phyloP scores from a whole-genome alignment of 2,888 invertebrate species.

The Hyposoter didymator region DNA sequence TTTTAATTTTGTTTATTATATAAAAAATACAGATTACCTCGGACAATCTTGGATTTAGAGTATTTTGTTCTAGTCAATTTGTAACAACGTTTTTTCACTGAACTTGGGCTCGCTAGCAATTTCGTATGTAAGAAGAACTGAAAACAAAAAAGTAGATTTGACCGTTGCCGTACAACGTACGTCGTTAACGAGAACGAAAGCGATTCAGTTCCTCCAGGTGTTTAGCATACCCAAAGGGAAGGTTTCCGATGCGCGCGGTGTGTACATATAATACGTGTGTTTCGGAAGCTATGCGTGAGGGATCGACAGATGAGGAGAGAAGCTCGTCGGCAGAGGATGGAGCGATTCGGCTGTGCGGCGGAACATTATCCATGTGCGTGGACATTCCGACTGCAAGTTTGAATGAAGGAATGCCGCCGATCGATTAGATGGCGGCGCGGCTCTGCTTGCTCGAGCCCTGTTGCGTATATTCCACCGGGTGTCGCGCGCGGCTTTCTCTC shows the following conservation, averaged over 20 bases:
- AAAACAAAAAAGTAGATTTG: no score
- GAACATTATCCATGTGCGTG: constrained; percentile 16
- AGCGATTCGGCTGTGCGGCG: constrained; percentile 37
- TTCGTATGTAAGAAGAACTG: no score
- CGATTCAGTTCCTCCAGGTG: not conserved
- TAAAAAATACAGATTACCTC: no score
- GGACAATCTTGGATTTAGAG: no score
- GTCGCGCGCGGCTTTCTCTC: constrained; percentile 5
- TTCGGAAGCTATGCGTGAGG: constrained; percentile 14
- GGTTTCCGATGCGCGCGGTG: not conserved
- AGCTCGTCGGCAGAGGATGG: constrained; percentile 37
- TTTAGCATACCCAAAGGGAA: not conserved
- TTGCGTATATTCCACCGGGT: constrained; percentile 12
- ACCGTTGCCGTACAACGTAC: no score
- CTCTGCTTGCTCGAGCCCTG: constrained; percentile 38
- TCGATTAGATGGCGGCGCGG: no score
- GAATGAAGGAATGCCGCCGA: constrained; percentile 31
- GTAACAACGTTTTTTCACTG: no score
- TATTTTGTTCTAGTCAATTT: no score
- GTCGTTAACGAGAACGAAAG: not conserved
- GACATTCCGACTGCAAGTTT: constrained; percentile 44
- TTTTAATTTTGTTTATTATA: no score
- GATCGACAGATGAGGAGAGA: constrained; percentile 24
- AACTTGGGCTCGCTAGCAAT: no score
- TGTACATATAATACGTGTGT: not conserved